Evolutionary conservation across 1,140 invertebrate genomes (phyloP).

Genomic region (Hesperophylax magnus): DNA sequence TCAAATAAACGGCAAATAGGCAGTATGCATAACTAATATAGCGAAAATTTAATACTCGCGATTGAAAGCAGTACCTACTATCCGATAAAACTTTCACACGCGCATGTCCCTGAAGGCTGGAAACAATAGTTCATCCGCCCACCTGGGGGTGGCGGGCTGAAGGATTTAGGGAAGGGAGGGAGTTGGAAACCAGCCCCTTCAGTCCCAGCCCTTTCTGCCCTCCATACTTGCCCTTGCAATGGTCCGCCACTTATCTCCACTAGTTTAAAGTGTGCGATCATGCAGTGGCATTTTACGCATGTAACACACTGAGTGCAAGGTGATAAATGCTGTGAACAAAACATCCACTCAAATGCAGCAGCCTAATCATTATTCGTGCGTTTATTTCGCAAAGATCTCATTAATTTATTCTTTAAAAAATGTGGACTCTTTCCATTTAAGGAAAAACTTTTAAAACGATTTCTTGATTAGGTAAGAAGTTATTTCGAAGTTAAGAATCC

Average conservation of each 20-base stretch:
- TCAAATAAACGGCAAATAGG: no score
- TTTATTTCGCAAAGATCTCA: no score
- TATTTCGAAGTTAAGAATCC: no score
- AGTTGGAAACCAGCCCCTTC: not conserved
- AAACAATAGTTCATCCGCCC: slow-evolving; percentile 47
- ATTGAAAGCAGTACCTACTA: slow-evolving; percentile 49
- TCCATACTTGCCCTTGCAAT: not conserved
- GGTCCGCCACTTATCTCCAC: slow-evolving; percentile 42
- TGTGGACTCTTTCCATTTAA: no score
- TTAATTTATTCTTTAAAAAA: no score
- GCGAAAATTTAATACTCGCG: slow-evolving; percentile 45
- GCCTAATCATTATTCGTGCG: no score
- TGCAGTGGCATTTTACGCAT: slow-evolving; percentile 48
- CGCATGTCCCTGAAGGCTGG: slow-evolving; percentile 44
- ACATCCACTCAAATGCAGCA: no score
- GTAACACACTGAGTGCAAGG: slow-evolving; percentile 10
- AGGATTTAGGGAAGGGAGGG: not conserved
- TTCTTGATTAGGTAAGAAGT: no score
- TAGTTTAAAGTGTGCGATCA: slow-evolving; percentile 52
- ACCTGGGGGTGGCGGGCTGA: slow-evolving; percentile 17
- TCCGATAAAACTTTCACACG: slow-evolving; percentile 49
- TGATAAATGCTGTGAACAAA: not conserved
- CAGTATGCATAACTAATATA: slow-evolving; percentile 27
- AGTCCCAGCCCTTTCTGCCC: not conserved
- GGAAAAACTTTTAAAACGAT: no score